Conservation (phyloP, 2,888 invertebrate species). For the Dasysyrphus tricinctus region DNA sequence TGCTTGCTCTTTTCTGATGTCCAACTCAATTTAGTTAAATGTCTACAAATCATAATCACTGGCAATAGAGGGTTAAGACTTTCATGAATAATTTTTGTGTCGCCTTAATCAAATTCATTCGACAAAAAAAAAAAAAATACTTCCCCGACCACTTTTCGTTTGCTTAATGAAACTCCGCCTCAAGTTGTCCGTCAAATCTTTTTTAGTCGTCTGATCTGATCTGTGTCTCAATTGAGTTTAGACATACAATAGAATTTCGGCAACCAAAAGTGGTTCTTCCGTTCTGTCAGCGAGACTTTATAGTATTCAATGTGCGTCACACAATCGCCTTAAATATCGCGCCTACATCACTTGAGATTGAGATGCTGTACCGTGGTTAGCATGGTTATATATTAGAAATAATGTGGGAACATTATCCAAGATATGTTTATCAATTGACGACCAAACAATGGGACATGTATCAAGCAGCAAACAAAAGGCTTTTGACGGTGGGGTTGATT, state of each 20-base stretch:
- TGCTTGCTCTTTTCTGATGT: slow-evolving; percentile 23
- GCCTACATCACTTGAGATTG: slow-evolving; percentile 48
- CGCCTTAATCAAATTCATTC: slow-evolving; percentile 55
- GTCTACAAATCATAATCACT: slow-evolving; percentile 67
- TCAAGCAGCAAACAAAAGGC: background rate
- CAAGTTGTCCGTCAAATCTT: slow-evolving; percentile 58
- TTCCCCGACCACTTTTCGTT: slow-evolving; percentile 1
- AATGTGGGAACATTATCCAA: slow-evolving; percentile 71
- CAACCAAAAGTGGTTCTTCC: slow-evolving; percentile 71
- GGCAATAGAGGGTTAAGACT: slow-evolving; percentile 71
- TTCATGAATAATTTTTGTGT: slow-evolving; percentile 49
- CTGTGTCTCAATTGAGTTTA: slow-evolving; percentile 60
- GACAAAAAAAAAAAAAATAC: slow-evolving; percentile 9
- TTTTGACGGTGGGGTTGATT: slow-evolving; percentile 47
- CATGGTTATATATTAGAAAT: slow-evolving; percentile 69
- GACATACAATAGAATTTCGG: slow-evolving; percentile 63
- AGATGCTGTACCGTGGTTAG: slow-evolving; percentile 40
- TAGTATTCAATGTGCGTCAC: slow-evolving; percentile 35
- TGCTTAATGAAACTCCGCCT: slow-evolving; percentile 49
- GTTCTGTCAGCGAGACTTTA: slow-evolving; percentile 50
- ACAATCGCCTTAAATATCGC: slow-evolving; percentile 38
- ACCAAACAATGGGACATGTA: slow-evolving; percentile 47
- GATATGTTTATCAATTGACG: slow-evolving; percentile 48
- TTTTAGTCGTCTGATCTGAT: slow-evolving; percentile 1
- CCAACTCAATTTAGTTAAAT: slow-evolving; percentile 59